phyloP scores from a whole-genome alignment of 2,113 vertebrate species.

The Psilopogon haemacephalus region DNA sequence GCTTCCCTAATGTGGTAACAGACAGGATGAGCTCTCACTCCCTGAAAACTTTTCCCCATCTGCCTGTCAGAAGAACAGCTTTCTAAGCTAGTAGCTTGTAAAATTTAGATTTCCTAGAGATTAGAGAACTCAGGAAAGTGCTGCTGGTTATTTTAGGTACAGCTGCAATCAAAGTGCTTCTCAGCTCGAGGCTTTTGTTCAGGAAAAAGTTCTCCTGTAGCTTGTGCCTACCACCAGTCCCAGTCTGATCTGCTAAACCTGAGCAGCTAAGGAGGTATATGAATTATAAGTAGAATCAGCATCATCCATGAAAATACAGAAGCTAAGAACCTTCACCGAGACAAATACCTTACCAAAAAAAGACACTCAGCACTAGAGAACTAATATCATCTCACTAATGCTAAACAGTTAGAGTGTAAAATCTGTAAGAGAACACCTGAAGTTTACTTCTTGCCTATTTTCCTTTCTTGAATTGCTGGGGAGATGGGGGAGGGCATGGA shows the following conservation, averaged over 20 bases:
- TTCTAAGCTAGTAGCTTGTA: constrained; percentile 11
- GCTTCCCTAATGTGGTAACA: background rate
- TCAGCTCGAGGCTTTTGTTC: constrained; percentile 16
- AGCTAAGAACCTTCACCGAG: constrained; percentile 24
- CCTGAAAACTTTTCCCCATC: background rate
- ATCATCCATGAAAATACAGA: constrained; percentile 44
- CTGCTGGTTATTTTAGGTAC: constrained; percentile 20
- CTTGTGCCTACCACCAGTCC: constrained; percentile 12
- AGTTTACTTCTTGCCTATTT: constrained; percentile 1
- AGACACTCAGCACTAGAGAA: constrained; percentile 38
- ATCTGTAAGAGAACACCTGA: constrained; percentile 23
- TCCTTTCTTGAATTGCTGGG: background rate
- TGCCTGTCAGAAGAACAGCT: background rate
- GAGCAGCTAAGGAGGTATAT: constrained; percentile 69
- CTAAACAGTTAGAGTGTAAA: constrained; percentile 33
- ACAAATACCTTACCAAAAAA: constrained; percentile 40
- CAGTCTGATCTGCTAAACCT: constrained; percentile 53
- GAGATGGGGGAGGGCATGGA: background rate
- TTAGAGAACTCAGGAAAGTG: background rate
- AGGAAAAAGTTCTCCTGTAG: background rate
- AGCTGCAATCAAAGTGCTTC: constrained; percentile 7
- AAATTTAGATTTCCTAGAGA: background rate
- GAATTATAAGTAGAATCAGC: constrained; percentile 46
- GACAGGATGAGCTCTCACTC: background rate
- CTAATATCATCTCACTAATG: constrained; percentile 14